These are phyloP conservation scores for Halcyon senegalensis DNA, from an alignment of 2,113 vertebrate genomes.

Conservation along the genomic window DNA sequence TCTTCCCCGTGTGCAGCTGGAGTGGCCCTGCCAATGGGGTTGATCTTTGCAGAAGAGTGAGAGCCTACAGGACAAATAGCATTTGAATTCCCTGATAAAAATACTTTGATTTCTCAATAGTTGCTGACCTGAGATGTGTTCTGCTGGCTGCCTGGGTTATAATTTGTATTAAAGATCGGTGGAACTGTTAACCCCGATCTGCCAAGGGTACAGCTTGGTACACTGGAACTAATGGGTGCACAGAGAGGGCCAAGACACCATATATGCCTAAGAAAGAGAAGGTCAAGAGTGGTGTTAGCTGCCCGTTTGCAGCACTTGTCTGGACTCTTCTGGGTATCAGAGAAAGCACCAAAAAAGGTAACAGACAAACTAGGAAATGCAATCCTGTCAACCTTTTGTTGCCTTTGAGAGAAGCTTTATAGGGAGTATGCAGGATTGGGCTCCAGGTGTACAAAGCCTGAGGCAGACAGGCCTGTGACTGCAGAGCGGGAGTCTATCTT, in stretches of 20 bases:
- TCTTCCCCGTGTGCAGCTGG: background rate
- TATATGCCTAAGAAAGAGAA: background rate
- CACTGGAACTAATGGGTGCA: background rate
- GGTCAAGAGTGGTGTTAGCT: background rate
- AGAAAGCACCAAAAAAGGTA: conserved; percentile 41
- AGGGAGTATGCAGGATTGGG: background rate
- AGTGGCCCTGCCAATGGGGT: background rate
- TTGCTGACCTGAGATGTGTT: background rate
- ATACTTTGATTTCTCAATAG: background rate
- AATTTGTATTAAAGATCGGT: background rate
- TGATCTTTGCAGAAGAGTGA: background rate
- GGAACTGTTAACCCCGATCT: background rate
- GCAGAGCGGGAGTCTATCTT: conserved; percentile 22
- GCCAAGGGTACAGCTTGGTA: background rate
- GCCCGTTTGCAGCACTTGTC: background rate
- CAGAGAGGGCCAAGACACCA: background rate
- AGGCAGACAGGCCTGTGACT: background rate
- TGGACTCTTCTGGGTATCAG: background rate
- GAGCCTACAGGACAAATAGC: background rate
- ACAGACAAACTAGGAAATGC: background rate
- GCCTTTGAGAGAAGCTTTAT: background rate
- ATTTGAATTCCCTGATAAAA: background rate
- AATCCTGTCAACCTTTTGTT: fast-evolving
- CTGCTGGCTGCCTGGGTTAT: background rate
- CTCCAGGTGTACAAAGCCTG: conserved; percentile 41